Percentiles rank a stretch among this genome's conserved stretches.
Evolutionary conservation across 2,797 vertebrate species (phyloP).

Genomic region (Anguilla marmorata): DNA sequence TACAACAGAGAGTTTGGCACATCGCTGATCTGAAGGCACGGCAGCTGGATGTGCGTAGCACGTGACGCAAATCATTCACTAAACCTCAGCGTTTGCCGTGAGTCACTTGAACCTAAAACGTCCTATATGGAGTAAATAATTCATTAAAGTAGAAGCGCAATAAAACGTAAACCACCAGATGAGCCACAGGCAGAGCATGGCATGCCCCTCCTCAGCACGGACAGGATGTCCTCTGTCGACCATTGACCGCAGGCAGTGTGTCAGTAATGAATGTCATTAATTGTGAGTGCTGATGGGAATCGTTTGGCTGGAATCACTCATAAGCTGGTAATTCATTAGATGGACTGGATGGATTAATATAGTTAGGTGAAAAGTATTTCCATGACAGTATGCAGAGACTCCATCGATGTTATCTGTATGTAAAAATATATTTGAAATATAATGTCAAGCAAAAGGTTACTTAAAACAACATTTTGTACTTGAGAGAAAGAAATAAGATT

Average conservation of each 20-base stretch:
- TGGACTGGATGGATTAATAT: too few species aligned
- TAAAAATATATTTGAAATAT: too few species aligned
- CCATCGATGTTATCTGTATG: too few species aligned
- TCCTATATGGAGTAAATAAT: slow-evolving; percentile 4
- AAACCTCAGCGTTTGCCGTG: background rate
- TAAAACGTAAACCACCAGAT: background rate
- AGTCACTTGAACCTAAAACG: background rate
- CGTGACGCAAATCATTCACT: background rate
- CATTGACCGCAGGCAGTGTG: slow-evolving; percentile 17
- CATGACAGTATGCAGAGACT: too few species aligned
- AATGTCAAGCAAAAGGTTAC: too few species aligned
- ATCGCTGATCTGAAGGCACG: background rate
- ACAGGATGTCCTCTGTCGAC: background rate
- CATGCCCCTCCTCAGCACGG: background rate
- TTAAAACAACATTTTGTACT: too few species aligned
- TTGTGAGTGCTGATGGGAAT: background rate
- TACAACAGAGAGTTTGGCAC: background rate
- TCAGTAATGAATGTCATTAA: background rate
- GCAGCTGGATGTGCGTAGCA: background rate
- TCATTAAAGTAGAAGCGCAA: background rate
- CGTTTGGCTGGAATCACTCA: background rate
- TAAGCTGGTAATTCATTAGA: background rate
- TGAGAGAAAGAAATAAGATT: too few species aligned
- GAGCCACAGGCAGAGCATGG: background rate
- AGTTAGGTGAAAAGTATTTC: too few species aligned